Conservation (phyloP, 2,888 invertebrate genomes). For the Trachelus tabidus region DNA sequence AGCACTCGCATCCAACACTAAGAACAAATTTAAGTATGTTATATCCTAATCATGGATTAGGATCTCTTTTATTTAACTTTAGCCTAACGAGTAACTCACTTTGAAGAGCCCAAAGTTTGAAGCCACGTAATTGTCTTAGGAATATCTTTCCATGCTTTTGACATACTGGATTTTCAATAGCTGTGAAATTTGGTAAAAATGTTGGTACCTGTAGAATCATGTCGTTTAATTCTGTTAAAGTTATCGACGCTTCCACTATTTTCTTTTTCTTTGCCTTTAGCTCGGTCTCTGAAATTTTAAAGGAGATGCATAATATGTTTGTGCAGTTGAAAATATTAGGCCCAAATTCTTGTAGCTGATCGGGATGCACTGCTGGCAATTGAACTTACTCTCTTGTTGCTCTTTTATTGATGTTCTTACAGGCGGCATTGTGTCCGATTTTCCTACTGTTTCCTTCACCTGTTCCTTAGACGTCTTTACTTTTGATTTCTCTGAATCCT, state of each 20-base stretch:
- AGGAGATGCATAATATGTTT: not conserved
- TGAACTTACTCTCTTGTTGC: not conserved
- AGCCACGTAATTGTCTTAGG: constrained; percentile 75
- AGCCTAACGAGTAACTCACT: constrained; percentile 68
- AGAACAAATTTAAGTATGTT: constrained; percentile 39
- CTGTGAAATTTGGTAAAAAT: constrained; percentile 76
- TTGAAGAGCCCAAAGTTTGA: constrained; percentile 79
- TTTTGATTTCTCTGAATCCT: constrained; percentile 25
- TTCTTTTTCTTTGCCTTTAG: constrained; percentile 52
- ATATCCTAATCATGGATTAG: not conserved
- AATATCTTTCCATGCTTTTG: constrained; percentile 77
- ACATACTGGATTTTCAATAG: constrained; percentile 74
- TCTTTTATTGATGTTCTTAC: constrained; percentile 5
- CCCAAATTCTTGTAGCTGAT: not conserved
- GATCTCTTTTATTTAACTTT: not conserved
- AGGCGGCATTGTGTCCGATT: constrained; percentile 28
- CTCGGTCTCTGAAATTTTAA: constrained; percentile 42
- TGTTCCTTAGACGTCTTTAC: constrained; percentile 5
- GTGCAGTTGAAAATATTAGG: not conserved
- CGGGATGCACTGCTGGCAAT: not conserved
- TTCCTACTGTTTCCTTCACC: constrained; percentile 20
- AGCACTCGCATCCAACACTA: constrained; percentile 80
- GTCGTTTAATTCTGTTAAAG: constrained; percentile 74
- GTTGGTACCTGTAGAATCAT: constrained; percentile 71
- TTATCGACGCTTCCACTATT: constrained; percentile 68